Evolutionary conservation across 2,797 vertebrate genomes (phyloP).

Genomic region (Lithobates pipiens): DNA sequence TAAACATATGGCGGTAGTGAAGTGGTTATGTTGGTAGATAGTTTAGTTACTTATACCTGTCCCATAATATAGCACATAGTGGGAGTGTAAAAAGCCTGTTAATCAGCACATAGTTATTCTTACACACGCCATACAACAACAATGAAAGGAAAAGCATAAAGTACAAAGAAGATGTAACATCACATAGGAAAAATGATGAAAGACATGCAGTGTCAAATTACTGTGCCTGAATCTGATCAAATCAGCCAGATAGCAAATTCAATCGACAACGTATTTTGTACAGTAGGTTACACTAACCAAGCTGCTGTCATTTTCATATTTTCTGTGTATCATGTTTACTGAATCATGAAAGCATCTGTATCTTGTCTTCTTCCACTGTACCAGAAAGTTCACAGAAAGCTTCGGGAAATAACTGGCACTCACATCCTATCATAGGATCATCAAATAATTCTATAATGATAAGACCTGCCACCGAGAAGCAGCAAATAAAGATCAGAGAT

Average conservation of each 20-base stretch:
- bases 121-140: neutral
- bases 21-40: too few species aligned
- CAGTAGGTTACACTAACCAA: slow-evolving; percentile 37
- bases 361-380: slow-evolving; percentile 19
- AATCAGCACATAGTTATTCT: neutral
- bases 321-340: slow-evolving; percentile 20
- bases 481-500: neutral
- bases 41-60: neutral
- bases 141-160: neutral
- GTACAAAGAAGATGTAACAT: neutral
- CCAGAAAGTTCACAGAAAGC: slow-evolving; percentile 23
- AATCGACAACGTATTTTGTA: slow-evolving; percentile 26
- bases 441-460: neutral
- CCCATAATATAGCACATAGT: neutral
- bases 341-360: slow-evolving; percentile 44
- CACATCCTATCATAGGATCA: neutral
- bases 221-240: slow-evolving; percentile 17
- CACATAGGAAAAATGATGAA: slow-evolving; percentile 10
- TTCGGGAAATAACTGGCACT: neutral
- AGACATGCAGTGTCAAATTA: slow-evolving; percentile 13
- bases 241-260: slow-evolving; percentile 22
- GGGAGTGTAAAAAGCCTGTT: neutral
- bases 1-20: too few species aligned
- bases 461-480: neutral
- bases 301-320: slow-evolving; percentile 30